Conservation (phyloP, 2,113 vertebrate species). For the Orcinus orca region DNA sequence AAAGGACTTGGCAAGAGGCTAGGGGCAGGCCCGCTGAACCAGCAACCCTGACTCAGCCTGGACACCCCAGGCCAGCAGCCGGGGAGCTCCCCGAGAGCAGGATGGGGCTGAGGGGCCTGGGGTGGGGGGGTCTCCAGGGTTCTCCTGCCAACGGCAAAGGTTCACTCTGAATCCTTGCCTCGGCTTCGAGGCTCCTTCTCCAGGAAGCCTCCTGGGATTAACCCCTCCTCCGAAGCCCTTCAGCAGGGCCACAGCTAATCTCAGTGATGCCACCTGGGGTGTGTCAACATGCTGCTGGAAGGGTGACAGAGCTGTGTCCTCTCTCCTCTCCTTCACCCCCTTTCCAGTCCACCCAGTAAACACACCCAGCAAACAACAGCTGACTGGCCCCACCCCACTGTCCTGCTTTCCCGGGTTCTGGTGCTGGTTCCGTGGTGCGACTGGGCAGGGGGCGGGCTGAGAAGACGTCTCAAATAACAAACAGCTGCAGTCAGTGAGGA, state of each 20-base stretch:
- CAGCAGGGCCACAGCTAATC: not conserved
- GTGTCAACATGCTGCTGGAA: not conserved
- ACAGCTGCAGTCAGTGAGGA: not conserved
- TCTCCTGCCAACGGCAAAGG: not conserved
- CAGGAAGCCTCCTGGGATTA: not conserved
- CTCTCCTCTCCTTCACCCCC: fast-evolving
- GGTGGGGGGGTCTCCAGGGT: fast-evolving
- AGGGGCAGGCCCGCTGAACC: not conserved
- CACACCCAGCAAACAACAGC: not conserved
- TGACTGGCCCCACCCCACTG: fast-evolving
- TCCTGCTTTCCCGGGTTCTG: not conserved
- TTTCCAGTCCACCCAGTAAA: not conserved
- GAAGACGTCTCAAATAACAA: not conserved
- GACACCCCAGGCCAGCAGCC: not conserved
- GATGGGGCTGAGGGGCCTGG: not conserved
- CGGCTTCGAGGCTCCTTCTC: not conserved
- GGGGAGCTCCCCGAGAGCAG: not conserved
- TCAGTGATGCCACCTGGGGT: not conserved
- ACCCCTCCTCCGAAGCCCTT: too few relatives aligned
- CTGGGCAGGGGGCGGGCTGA: not conserved
- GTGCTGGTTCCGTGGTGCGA: not conserved
- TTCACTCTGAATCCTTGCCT: not conserved
- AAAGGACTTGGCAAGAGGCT: not conserved
- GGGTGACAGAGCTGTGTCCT: not conserved
- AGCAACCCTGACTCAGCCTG: not conserved